These are phyloP conservation scores for Chloropsis cyanopogon DNA, from an alignment of 2,113 vertebrate species.

Conservation along the genomic window DNA sequence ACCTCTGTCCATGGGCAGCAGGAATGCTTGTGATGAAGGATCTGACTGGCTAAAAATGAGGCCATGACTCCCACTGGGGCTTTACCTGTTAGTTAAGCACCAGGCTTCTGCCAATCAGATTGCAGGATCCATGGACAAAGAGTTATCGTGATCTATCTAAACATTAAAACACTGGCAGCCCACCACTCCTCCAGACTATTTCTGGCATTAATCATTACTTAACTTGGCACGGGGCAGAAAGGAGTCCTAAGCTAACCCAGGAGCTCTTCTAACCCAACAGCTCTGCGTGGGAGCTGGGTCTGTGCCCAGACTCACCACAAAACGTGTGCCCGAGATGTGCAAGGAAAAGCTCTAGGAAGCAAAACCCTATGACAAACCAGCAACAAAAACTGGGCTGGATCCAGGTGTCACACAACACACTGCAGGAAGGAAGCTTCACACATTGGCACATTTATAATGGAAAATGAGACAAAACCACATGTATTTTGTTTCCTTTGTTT, in stretches of 20 bases:
- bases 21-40: not conserved
- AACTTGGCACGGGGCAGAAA: not conserved
- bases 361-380: not conserved
- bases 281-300: not conserved
- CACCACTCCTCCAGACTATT: not conserved
- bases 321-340: rapidly evolving
- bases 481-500: not conserved
- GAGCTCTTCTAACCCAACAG: not conserved
- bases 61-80: not conserved
- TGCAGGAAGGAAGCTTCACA: not conserved
- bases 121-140: conserved; percentile 16
- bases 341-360: not conserved
- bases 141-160: not conserved
- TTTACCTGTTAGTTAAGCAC: conserved; percentile 11
- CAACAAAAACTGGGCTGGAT: not conserved
- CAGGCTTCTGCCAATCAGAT: not conserved
- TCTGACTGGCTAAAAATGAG: not conserved
- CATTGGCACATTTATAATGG: rapidly evolving
- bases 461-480: not conserved
- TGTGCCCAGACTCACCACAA: not conserved
- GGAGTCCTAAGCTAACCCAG: not conserved
- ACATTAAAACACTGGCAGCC: not conserved
- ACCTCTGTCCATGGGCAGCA: not conserved
- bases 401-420: not conserved
- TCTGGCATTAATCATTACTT: not conserved